Conservation (phyloP, 2,888 invertebrate genomes). For the Nymphalis c-album region DNA sequence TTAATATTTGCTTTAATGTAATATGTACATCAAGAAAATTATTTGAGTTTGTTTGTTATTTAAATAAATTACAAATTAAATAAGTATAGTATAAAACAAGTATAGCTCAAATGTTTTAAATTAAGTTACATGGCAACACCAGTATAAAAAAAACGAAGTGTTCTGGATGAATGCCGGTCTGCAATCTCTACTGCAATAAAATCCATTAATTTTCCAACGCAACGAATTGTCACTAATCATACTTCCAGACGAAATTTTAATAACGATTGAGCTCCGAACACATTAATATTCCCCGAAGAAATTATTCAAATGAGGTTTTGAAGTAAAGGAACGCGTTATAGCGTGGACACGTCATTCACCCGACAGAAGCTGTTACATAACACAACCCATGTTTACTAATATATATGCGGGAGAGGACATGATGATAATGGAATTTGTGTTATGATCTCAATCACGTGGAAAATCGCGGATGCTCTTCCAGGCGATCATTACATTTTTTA, state of each 20-base stretch:
- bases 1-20: neutral
- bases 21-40: neutral
- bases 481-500: no score
- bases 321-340: constrained; percentile 27
- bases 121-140: neutral
- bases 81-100: neutral
- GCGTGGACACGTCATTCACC: constrained; percentile 30
- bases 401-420: constrained; percentile 22
- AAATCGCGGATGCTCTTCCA: no score
- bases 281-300: constrained; percentile 38
- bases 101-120: neutral
- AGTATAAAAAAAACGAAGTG: neutral
- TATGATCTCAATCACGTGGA: no score
- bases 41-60: no score
- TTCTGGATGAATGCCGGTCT: neutral
- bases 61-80: no score
- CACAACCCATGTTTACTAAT: constrained; percentile 31
- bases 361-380: constrained; percentile 18
- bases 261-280: constrained; percentile 26
- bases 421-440: constrained; percentile 25
- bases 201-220: constrained; percentile 25
- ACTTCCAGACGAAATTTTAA: constrained; percentile 33
- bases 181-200: constrained; percentile 19
- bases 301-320: constrained; percentile 35
- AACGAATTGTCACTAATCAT: constrained; percentile 35